Evolutionary conservation across 2,113 vertebrate genomes (phyloP), one percentile per base, ranked within the genome.

Genomic region (Todiramphus chloris): DNA sequence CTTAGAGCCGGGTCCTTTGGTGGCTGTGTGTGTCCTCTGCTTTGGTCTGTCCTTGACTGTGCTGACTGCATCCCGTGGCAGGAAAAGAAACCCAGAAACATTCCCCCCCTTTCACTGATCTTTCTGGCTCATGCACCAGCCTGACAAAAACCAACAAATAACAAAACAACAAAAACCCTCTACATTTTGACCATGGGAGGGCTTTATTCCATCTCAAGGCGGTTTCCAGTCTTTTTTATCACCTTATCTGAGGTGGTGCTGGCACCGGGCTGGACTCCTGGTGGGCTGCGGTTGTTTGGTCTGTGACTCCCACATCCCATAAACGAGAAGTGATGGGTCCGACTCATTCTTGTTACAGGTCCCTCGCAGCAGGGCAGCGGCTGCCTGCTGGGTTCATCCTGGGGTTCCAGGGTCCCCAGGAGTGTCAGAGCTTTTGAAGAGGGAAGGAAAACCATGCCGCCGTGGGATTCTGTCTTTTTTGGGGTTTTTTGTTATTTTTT

Each of bases 21-120:
- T 0, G 10, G 14, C 33, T 56, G 17, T 2, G 6, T 58, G 67
- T 58, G n/a, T 73, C 63, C 53, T 33, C 72, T 88, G 74, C 58
- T 27, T 93, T 79, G 24, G 30, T 88, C 84, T 75, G 79, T 79
- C 67, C 87, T 92, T 89, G 80, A 28, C 50, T 62, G 13, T 5
- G 41, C 55, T 94, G 55, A 50, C 53, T 91, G 43, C 43, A 87
- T 58, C 12, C 63, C 3, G 3, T 51, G 48, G 27, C 50, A 72
- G 33, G 20, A 7, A 51, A 64, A 56, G 68, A 55, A 19, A 31
- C 5, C 24, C 5, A 46, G 16, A 46, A 10, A 31, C 35, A 0
- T 73, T 83, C 39, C 30, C 13, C 19, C 14, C 51, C 27, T 16
- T 50, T 66, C 69, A 19, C 50, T 69, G 31, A 11, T 37, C 16